phyloP scores from a whole-genome alignment of 2,113 vertebrate species.

The Casuarius casuarius region DNA sequence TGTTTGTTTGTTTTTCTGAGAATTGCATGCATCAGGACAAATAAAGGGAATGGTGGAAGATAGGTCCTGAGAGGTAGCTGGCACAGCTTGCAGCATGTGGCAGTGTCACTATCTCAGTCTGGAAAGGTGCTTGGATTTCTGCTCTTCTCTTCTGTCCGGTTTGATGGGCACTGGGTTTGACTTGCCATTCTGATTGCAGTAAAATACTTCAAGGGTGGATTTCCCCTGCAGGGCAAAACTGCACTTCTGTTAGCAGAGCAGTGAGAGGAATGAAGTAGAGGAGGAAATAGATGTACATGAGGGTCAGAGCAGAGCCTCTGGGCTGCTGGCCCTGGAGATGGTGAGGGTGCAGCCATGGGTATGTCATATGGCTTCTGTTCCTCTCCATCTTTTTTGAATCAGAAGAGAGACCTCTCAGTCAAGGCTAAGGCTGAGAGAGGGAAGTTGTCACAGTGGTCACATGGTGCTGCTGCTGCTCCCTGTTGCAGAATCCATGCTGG shows the following conservation, averaged over 20 bases:
- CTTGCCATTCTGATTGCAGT: not conserved
- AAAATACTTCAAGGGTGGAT: not conserved
- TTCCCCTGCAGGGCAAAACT: not conserved
- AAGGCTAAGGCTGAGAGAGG: not conserved
- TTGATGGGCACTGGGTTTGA: not conserved
- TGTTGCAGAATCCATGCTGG: not conserved
- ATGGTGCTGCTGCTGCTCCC: not conserved
- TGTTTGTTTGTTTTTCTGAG: not conserved
- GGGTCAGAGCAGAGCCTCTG: not conserved
- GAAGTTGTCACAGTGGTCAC: not conserved
- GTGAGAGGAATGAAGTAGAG: not conserved
- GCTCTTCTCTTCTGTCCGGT: not conserved
- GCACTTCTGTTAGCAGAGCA: not conserved
- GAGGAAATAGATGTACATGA: not conserved
- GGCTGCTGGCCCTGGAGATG: not conserved
- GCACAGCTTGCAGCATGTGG: not conserved
- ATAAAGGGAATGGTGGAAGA: not conserved
- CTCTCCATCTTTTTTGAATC: not conserved
- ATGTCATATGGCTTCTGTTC: too few species aligned
- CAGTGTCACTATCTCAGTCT: not conserved
- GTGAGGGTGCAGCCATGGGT: not conserved
- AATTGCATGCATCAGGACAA: not conserved
- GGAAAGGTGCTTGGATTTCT: not conserved
- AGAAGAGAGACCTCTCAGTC: not conserved
- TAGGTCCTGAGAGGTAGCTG: not conserved